Percentiles rank a stretch among this genome's conserved stretches.
These are phyloP conservation scores for Trichonephila clavata DNA, from an alignment of 1,140 invertebrate species.

Conservation along the genomic window DNA sequence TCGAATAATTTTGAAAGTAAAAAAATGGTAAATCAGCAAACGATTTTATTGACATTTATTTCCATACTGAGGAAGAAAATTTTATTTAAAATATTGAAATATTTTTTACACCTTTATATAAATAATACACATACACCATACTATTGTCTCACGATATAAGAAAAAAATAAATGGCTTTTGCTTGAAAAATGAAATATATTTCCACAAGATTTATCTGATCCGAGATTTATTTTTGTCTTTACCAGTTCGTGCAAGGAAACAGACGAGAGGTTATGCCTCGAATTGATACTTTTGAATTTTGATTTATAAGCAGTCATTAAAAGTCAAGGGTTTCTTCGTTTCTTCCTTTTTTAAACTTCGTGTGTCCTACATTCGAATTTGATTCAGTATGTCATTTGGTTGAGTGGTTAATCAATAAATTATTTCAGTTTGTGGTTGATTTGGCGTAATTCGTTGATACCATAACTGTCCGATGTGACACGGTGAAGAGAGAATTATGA, in stretches of 20 bases:
- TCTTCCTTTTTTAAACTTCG: background rate
- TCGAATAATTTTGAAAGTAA: no score
- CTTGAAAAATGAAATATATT: no score
- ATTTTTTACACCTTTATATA: no score
- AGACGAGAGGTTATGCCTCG: background rate
- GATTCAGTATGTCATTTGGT: background rate
- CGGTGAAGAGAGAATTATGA: background rate
- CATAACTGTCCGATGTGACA: background rate
- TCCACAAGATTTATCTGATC: no score
- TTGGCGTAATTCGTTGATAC: background rate
- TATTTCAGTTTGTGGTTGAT: background rate
- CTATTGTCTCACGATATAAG: no score
- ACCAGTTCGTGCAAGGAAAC: background rate
- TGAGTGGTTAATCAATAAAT: slow-evolving; percentile 15
- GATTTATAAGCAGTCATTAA: background rate
- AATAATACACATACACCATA: no score
- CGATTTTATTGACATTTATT: no score
- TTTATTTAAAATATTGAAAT: no score
- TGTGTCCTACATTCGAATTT: background rate
- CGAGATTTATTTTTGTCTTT: no score
- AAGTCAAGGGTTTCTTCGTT: background rate
- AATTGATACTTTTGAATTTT: background rate
- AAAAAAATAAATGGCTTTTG: no score
- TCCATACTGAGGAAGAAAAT: no score
- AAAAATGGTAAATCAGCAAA: no score